Evolutionary conservation across 2,797 vertebrate genomes (phyloP).

Genomic region (Phrynocephalus forsythii): DNA sequence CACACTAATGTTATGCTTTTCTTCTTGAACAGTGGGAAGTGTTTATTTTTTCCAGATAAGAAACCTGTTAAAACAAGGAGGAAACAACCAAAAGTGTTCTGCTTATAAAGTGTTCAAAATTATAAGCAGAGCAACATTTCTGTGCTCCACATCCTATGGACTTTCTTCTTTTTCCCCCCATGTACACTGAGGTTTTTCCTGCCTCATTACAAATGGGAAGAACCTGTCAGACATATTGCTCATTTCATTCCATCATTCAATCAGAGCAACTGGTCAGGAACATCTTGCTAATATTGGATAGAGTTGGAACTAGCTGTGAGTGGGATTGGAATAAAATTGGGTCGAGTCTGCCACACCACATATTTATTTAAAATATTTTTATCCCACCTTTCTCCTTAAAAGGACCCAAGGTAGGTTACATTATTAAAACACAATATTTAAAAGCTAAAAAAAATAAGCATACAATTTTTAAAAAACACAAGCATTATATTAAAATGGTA

Average conservation of each 20-base stretch:
- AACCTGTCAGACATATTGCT: not conserved
- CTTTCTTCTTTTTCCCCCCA: not conserved
- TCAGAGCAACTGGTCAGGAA: not conserved
- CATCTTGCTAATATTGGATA: not conserved
- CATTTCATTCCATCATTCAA: not conserved
- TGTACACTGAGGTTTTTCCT: not conserved
- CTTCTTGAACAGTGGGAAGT: slow-evolving; percentile 58
- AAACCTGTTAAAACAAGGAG: slow-evolving; percentile 29
- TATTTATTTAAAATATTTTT: too few species aligned
- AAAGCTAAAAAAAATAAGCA: too few species aligned
- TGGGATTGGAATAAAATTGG: not conserved
- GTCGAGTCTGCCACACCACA: not conserved
- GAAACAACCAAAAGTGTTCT: slow-evolving; percentile 2
- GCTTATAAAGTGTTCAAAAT: too few species aligned
- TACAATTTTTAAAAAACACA: too few species aligned
- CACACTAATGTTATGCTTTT: slow-evolving; percentile 40
- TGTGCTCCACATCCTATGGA: not conserved
- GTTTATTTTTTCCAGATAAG: slow-evolving; percentile 58
- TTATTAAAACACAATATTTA: too few species aligned
- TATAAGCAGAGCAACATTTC: not conserved
- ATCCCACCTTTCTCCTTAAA: too few species aligned
- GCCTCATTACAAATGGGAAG: not conserved
- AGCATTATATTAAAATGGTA: too few species aligned
- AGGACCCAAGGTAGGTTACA: too few species aligned
- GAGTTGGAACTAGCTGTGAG: not conserved